Evolutionary conservation across 2,113 vertebrate genomes (phyloP).

Genomic region (Tupaia chinensis): DNA sequence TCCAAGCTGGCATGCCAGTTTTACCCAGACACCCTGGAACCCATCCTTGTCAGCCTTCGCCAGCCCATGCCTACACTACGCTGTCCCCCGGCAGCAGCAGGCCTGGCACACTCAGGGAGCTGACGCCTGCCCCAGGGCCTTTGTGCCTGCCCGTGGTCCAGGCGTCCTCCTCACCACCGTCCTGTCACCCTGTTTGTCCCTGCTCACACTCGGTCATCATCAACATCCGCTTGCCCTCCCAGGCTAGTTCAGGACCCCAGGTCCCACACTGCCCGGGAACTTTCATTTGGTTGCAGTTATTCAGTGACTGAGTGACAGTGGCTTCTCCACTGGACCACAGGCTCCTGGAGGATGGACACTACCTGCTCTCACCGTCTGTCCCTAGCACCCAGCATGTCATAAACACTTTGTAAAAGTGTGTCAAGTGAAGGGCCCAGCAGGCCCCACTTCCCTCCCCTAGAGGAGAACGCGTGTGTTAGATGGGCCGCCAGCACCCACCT

Average conservation of each 20-base stretch:
- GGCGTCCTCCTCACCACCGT: neutral
- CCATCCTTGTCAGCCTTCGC: neutral
- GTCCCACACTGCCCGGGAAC: rapidly evolving
- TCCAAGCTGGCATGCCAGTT: rapidly evolving
- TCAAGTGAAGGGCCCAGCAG: neutral
- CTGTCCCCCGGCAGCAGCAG: neutral
- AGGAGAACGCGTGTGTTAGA: rapidly evolving
- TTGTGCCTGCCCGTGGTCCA: neutral
- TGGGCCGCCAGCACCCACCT: neutral
- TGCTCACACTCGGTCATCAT: no score
- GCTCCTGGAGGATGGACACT: neutral
- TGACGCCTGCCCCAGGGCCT: neutral
- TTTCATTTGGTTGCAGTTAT: no score
- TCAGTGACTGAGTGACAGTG: neutral
- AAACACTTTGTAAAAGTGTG: neutral
- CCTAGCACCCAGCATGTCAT: rapidly evolving
- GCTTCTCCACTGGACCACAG: neutral
- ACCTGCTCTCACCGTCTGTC: neutral
- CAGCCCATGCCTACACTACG: rapidly evolving
- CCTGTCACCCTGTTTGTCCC: neutral
- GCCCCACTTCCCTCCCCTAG: rapidly evolving
- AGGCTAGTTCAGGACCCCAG: rapidly evolving
- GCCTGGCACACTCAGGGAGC: neutral
- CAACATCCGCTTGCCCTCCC: neutral
- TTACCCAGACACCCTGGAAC: neutral